Evolutionary conservation across 2,888 invertebrate genomes (phyloP).

Genomic region (Myopa tessellatipennis): DNA sequence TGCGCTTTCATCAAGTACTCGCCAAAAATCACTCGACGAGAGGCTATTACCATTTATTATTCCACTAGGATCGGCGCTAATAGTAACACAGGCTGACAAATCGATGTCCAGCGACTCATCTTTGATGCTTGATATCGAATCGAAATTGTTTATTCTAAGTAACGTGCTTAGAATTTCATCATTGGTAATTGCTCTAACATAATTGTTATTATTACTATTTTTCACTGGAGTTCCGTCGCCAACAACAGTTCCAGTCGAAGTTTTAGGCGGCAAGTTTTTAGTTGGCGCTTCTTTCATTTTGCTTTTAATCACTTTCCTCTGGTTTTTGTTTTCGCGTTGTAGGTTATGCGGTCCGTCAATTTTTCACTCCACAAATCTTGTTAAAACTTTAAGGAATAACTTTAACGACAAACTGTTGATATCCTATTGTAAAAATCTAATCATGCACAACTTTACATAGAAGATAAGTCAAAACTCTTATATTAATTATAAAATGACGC

Average conservation of each 20-base stretch:
- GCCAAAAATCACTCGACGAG: constrained; percentile 66
- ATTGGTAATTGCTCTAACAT: constrained; percentile 51
- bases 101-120: constrained; percentile 67
- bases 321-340: constrained; percentile 45
- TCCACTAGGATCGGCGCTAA: constrained; percentile 58
- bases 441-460: constrained; percentile 44
- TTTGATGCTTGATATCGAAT: constrained; percentile 67
- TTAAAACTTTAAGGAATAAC: not conserved
- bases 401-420: constrained; percentile 12
- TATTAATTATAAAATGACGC: constrained; percentile 63
- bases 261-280: constrained; percentile 67
- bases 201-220: constrained; percentile 28
- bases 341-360: constrained; percentile 62
- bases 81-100: constrained; percentile 66
- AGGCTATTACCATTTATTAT: constrained; percentile 62
- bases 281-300: constrained; percentile 65
- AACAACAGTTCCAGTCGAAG: constrained; percentile 54
- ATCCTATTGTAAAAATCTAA: constrained; percentile 30
- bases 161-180: constrained; percentile 65
- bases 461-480: constrained; percentile 51
- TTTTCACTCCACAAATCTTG: constrained; percentile 33
- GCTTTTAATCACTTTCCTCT: constrained; percentile 56
- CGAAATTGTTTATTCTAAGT: constrained; percentile 65
- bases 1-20: constrained; percentile 64
- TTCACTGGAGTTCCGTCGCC: constrained; percentile 42